These are phyloP conservation scores for Gulo gulo DNA, from an alignment of 2,113 vertebrate genomes.

Conservation along the genomic window DNA sequence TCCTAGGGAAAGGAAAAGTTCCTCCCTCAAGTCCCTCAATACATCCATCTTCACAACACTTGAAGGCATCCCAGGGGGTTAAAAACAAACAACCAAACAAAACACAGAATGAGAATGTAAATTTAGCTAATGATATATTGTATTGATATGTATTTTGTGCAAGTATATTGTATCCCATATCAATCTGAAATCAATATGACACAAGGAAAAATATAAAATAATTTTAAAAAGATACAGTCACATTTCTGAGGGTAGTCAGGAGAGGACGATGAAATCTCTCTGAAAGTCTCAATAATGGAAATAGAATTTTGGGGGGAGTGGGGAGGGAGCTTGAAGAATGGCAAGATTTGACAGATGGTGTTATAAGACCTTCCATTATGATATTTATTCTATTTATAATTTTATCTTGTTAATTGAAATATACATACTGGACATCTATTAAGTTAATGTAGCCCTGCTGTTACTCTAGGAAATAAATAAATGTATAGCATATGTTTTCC, in stretches of 20 bases:
- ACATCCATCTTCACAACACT: background rate
- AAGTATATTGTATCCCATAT: background rate
- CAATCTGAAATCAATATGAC: background rate
- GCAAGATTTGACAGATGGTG: background rate
- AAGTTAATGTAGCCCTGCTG: background rate
- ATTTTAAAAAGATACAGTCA: background rate
- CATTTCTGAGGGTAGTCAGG: background rate
- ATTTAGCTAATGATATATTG: background rate
- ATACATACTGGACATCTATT: background rate
- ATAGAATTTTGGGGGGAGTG: background rate
- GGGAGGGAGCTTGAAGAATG: background rate
- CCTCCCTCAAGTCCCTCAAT: background rate
- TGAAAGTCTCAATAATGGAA: background rate
- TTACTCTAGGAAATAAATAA: background rate
- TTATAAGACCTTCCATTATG: background rate
- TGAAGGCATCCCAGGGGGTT: background rate
- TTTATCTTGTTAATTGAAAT: background rate
- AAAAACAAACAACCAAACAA: background rate
- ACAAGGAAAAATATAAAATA: background rate
- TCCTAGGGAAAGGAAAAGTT: background rate
- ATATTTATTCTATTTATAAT: background rate
- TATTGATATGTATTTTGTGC: background rate
- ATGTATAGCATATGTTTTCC: background rate
- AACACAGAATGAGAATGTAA: background rate
- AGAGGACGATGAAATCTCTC: background rate